phyloP scores from a whole-genome alignment of 1,140 invertebrate species.

The Drosophila nigrodunni region DNA sequence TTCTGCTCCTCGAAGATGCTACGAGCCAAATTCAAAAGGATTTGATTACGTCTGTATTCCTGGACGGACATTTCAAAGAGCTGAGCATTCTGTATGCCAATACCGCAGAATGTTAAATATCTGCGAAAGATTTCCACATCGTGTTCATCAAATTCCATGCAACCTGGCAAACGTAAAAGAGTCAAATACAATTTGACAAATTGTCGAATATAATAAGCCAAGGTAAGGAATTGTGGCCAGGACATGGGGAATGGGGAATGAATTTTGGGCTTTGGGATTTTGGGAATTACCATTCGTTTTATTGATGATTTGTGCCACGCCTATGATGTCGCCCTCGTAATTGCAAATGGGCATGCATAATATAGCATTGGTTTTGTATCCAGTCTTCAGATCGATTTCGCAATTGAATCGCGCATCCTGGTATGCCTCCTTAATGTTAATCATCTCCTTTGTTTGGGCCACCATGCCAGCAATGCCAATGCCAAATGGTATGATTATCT shows the following conservation, averaged over 20 bases:
- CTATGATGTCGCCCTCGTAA: constrained; percentile 97
- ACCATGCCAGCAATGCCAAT: constrained; percentile 95
- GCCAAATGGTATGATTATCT: constrained; percentile 94
- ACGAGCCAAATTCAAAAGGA: constrained; percentile 93
- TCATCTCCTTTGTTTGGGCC: constrained; percentile 93
- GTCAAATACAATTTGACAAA: neutral
- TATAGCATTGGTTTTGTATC: constrained; percentile 96
- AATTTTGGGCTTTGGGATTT: no score
- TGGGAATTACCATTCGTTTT: constrained; percentile 90
- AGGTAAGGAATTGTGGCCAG: neutral
- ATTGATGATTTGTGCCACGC: constrained; percentile 98
- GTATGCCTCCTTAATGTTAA: constrained; percentile 96
- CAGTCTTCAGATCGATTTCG: constrained; percentile 95
- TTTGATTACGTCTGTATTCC: constrained; percentile 97
- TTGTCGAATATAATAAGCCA: neutral
- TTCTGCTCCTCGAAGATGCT: constrained; percentile 97
- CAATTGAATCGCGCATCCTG: constrained; percentile 94
- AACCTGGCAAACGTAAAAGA: constrained; percentile 81
- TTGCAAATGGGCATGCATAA: constrained; percentile 98
- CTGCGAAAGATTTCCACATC: constrained; percentile 95
- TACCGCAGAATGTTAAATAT: constrained; percentile 98
- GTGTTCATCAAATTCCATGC: constrained; percentile 93
- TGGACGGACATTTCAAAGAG: constrained; percentile 97
- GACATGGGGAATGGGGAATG: neutral
- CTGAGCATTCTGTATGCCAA: constrained; percentile 98